These are phyloP conservation scores for Rhynchomys soricoides DNA, from an alignment of 2,113 vertebrate species.

Conservation along the genomic window DNA sequence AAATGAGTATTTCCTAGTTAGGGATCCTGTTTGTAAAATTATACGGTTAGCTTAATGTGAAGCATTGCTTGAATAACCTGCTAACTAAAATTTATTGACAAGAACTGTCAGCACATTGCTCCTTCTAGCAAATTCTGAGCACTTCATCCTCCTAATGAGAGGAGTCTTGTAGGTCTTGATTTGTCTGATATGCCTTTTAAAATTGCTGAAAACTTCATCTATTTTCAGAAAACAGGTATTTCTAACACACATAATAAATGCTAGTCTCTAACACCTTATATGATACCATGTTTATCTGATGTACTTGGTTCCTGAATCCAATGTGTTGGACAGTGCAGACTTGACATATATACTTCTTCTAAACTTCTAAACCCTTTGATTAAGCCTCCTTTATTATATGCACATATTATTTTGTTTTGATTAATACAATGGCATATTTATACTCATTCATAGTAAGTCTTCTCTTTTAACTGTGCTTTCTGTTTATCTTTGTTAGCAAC, in stretches of 20 bases:
- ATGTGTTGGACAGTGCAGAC: background rate
- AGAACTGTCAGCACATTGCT: background rate
- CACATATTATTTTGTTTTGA: constrained; percentile 42
- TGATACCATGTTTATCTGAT: background rate
- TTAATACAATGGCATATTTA: background rate
- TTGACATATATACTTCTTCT: background rate
- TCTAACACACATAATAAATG: background rate
- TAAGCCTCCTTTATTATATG: background rate
- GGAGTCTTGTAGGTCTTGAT: constrained; percentile 3
- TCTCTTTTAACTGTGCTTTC: background rate
- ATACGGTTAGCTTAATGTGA: background rate
- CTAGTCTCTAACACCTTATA: background rate
- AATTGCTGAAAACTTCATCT: constrained; percentile 4
- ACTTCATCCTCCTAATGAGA: background rate
- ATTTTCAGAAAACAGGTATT: constrained; percentile 46
- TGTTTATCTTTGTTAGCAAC: background rate
- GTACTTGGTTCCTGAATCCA: constrained; percentile 11
- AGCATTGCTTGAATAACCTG: background rate
- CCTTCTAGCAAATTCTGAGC: background rate
- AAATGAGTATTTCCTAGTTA: background rate
- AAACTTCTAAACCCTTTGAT: background rate
- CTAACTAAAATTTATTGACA: background rate
- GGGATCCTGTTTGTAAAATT: background rate
- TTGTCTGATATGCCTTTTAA: constrained; percentile 22
- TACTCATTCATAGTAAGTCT: constrained; percentile 2